These are phyloP conservation scores for Amyelois transitella DNA, from an alignment of 1,140 invertebrate species.

Conservation along the genomic window DNA sequence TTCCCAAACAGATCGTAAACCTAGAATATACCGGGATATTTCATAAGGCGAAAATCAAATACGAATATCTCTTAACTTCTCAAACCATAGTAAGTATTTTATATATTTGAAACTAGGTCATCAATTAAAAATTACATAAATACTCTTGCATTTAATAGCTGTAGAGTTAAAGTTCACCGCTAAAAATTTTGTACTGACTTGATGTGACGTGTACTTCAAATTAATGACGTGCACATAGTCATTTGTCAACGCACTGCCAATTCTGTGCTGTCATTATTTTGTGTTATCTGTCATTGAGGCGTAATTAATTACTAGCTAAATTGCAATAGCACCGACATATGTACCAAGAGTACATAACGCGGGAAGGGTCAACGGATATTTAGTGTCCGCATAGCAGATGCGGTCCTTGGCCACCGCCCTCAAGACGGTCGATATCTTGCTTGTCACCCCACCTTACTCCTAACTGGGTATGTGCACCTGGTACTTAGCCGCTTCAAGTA, in stretches of 20 bases:
- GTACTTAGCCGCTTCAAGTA: constrained; percentile 13
- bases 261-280: not conserved
- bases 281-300: constrained; percentile 20
- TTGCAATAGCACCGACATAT: constrained; percentile 24
- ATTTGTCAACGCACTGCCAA: not conserved
- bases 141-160: too few relatives aligned
- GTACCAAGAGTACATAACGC: constrained; percentile 61
- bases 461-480: constrained; percentile 46
- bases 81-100: too few relatives aligned
- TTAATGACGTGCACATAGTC: too few relatives aligned
- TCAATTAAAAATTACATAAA: too few relatives aligned
- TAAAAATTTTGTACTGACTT: too few relatives aligned
- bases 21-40: not conserved
- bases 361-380: constrained; percentile 58
- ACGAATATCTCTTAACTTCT: not conserved
- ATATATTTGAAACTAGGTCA: too few relatives aligned
- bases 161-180: too few relatives aligned
- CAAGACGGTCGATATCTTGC: constrained; percentile 58
- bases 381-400: constrained; percentile 69
- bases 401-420: constrained; percentile 66
- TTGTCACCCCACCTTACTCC: constrained; percentile 39
- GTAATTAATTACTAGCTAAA: constrained; percentile 22
- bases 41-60: not conserved
- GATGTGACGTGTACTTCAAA: too few relatives aligned
- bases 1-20: not conserved